These are phyloP conservation scores for Cremastobaeus sp. DNA, from an alignment of 2,888 invertebrate species.

Conservation along the genomic window DNA sequence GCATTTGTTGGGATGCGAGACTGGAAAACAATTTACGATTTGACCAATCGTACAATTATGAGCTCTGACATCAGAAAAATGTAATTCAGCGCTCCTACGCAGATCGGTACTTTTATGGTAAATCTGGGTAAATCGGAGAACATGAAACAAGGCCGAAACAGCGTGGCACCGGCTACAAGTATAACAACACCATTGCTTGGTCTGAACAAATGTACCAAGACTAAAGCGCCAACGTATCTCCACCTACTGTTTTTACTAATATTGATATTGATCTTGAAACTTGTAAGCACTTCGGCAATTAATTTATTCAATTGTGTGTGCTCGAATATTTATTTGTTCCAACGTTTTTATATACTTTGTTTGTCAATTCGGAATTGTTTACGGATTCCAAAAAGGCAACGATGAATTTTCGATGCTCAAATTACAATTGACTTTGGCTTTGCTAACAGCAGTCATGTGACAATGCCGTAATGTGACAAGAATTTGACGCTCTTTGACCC, in stretches of 20 bases:
- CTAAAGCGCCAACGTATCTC: constrained; percentile 56
- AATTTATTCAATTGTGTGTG: constrained; percentile 18
- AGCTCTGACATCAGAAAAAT: constrained; percentile 65
- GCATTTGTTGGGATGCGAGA: constrained; percentile 12
- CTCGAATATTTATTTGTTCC: background rate
- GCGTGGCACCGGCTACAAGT: constrained; percentile 26
- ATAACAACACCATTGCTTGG: constrained; percentile 14
- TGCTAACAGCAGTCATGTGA: no score
- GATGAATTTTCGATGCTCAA: no score
- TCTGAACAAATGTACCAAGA: constrained; percentile 34
- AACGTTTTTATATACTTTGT: no score
- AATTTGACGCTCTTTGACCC: no score
- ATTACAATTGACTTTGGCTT: no score
- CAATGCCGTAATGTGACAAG: no score
- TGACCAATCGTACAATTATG: constrained; percentile 67
- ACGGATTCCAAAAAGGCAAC: no score
- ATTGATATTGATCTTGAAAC: constrained; percentile 57
- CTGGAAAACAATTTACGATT: constrained; percentile 39
- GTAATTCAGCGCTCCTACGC: constrained; percentile 61
- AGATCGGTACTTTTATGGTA: constrained; percentile 61
- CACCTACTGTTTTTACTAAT: constrained; percentile 48
- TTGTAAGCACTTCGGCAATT: constrained; percentile 30
- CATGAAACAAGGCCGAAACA: constrained; percentile 61
- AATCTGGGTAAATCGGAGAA: constrained; percentile 51
- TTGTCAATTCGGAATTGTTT: background rate